Evolutionary conservation across 2,888 invertebrate genomes (phyloP).

Genomic region (Loripinus fragilis): DNA sequence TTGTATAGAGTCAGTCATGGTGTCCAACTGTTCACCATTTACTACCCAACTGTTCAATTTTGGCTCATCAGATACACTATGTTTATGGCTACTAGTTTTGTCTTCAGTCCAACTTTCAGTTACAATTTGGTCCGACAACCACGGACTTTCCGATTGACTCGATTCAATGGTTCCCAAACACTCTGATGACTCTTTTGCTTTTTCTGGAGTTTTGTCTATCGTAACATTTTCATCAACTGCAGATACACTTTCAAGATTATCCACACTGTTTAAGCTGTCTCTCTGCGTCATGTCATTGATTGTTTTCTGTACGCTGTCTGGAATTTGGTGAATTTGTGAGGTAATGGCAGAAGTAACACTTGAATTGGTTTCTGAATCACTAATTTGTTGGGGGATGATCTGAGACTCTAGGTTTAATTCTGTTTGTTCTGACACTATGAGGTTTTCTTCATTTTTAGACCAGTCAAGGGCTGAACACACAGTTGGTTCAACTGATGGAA

Average conservation of each 20-base stretch:
- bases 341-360: background rate
- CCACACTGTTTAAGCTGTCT: background rate
- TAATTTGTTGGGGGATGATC: background rate
- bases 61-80: background rate
- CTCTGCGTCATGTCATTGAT: background rate
- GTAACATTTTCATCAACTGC: background rate
- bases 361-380: background rate
- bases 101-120: background rate
- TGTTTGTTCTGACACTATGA: background rate
- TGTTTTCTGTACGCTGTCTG: background rate
- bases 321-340: background rate
- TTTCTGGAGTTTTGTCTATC: background rate
- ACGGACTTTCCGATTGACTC: background rate
- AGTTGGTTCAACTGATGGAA: background rate
- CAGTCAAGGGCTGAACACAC: background rate
- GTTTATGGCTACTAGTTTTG: background rate
- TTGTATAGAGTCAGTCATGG: background rate
- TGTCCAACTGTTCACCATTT: conserved; percentile 3
- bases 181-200: background rate
- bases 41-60: background rate
- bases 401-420: background rate
- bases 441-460: background rate
- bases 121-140: background rate
- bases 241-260: background rate
- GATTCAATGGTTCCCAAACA: background rate